Base-by-base conservation (phyloP, 37 sponge, comb jelly and placozoan species). In the Petrosia ficiformis region DNA sequence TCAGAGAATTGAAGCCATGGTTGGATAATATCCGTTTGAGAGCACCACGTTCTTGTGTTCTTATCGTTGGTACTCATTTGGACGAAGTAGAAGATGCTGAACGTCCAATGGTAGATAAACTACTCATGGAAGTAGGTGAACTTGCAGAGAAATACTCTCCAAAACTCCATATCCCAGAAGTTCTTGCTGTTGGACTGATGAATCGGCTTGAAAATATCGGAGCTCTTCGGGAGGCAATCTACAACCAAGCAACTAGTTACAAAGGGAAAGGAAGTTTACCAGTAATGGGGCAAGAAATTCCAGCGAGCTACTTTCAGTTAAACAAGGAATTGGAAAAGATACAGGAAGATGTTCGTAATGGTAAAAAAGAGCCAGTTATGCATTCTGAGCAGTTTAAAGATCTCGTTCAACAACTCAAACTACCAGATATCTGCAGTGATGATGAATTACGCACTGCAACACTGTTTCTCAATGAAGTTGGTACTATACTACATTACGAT, bases 401-500 rank as follows among this genome's bases (percentile, higher is more conserved):
- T 8, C 83, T 87, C 73, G 75, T 94, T 0, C 80, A 80, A n/a
- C n/a, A n/a, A n/a, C n/a, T n/a, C n/a, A n/a, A n/a, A n/a, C n/a
- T n/a, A n/a, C n/a, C n/a, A n/a, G 95, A 94, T 65, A 83, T 94
- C 30, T 74, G 64, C n/a, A 75, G 82, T 24, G 92, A 94, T 30
- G 88, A 87, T 4, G 95, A 94, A 61, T 58, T 90, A 57, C 77
- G 86, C 64, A 83, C 84, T 44, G 95, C 91, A 37, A 90, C 88
- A 31, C 73, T 83, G 31, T 94, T 94, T 75, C 76, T 90, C 63
- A 87, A 83, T 34, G 78, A 94, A 24, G 86, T 90, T 21, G 95
- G 95, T 28, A 80, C 92, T 8, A 67, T 94, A 38, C 95, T 94
- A n/a, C 92, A 94, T 71, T 94, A 85, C 40, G 88, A 94, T 60